A percentile compares a stretch with the other conserved stretches of the same genome.
These are phyloP conservation scores for Onychostruthus taczanowskii DNA, from an alignment of 2,113 vertebrate species.

Conservation along the genomic window DNA sequence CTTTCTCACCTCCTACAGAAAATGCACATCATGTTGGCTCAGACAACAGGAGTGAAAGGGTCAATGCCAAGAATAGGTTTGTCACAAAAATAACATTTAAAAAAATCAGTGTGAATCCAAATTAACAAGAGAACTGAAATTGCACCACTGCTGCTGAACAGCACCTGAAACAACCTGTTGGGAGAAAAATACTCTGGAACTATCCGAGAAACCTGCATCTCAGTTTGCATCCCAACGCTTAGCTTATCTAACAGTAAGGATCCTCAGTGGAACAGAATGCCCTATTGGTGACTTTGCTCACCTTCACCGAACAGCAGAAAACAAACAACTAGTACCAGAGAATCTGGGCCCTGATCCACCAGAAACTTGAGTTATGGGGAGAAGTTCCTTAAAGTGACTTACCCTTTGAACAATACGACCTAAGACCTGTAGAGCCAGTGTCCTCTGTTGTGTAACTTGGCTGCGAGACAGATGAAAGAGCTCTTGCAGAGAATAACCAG, in stretches of 20 bases:
- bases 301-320: neutral
- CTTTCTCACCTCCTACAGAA: constrained; percentile 15
- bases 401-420: constrained; percentile 88
- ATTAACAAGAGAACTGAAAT: neutral
- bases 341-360: neutral
- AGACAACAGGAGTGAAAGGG: neutral
- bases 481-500: constrained; percentile 96
- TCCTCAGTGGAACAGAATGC: neutral
- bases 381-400: constrained; percentile 9
- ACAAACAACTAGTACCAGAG: neutral
- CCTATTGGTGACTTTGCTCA: neutral
- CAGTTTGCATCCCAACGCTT: neutral
- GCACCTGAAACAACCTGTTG: neutral
- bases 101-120: neutral
- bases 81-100: neutral
- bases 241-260: neutral
- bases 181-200: neutral
- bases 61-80: neutral
- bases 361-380: neutral
- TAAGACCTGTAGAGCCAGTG: constrained; percentile 85
- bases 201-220: neutral
- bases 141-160: neutral
- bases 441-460: constrained; percentile 90
- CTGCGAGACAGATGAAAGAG: constrained; percentile 94
- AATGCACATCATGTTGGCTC: neutral